These are phyloP conservation scores for Pyrgus malvae DNA, from an alignment of 2,888 invertebrate species.

Conservation along the genomic window DNA sequence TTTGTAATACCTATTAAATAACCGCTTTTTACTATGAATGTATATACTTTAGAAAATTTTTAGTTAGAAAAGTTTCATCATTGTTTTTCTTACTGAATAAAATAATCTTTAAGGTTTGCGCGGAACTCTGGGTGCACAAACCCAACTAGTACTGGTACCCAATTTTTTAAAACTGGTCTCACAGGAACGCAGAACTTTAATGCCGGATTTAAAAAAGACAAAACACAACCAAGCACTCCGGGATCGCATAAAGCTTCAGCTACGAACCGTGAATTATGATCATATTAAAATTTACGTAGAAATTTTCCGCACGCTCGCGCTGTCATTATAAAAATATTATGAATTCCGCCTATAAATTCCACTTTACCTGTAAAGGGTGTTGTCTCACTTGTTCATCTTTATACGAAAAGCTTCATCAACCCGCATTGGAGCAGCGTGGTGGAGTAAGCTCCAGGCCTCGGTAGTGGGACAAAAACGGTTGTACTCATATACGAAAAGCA, in stretches of 20 bases:
- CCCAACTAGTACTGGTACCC: no score
- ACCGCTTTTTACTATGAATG: no score
- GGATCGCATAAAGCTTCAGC: conserved; percentile 11
- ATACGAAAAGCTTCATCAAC: not conserved
- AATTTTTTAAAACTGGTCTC: not conserved
- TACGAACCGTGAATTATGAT: conserved; percentile 14
- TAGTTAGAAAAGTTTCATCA: no score
- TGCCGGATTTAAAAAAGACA: conserved; percentile 2
- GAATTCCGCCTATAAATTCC: conserved; percentile 14
- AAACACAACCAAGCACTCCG: conserved; percentile 1
- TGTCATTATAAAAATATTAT: conserved; percentile 25
- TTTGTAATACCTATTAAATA: no score
- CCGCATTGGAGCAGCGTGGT: not conserved
- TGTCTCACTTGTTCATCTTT: not conserved
- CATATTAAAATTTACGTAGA: conserved; percentile 23
- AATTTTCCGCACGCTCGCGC: conserved; percentile 12
- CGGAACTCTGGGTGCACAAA: no score
- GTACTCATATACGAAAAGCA: no score
- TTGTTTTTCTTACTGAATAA: no score
- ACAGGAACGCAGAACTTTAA: not conserved
- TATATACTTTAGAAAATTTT: no score
- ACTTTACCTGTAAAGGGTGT: conserved; percentile 1
- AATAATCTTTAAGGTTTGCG: no score
- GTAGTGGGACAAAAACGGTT: no score
- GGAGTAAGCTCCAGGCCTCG: no score